phyloP scores from a whole-genome alignment of 2,113 vertebrate genomes.

The Spizaetus ornatus region DNA sequence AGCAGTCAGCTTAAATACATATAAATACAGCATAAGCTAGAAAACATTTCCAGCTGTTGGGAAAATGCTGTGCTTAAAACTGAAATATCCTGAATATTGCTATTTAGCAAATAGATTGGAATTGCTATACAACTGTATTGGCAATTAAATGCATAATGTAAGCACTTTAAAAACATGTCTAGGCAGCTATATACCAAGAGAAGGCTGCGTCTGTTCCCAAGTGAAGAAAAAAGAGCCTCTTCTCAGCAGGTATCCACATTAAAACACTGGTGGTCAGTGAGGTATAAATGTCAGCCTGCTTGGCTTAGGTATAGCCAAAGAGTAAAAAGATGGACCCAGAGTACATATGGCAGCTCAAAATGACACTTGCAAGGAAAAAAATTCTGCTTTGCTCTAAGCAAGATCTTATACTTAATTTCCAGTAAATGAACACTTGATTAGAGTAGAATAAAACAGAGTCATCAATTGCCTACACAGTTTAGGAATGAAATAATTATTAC shows the following conservation, averaged over 20 bases:
- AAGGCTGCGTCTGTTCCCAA: not conserved
- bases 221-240: not conserved
- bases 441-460: not conserved
- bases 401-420: not conserved
- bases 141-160: not conserved
- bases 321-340: not conserved
- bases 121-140: not conserved
- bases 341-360: not conserved
- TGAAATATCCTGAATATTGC: not conserved
- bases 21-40: not conserved
- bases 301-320: not conserved
- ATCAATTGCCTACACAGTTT: accelerated
- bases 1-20: not conserved
- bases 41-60: not conserved
- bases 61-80: not conserved
- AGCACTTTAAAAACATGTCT: not conserved
- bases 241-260: not conserved
- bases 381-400: not conserved
- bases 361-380: not conserved
- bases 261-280: not conserved
- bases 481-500: not conserved
- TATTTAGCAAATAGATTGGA: not conserved
- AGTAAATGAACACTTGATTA: not conserved
- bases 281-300: not conserved
- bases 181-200: not conserved